Conservation (phyloP, 2,888 invertebrate species). For the Mythimna lalbum region DNA sequence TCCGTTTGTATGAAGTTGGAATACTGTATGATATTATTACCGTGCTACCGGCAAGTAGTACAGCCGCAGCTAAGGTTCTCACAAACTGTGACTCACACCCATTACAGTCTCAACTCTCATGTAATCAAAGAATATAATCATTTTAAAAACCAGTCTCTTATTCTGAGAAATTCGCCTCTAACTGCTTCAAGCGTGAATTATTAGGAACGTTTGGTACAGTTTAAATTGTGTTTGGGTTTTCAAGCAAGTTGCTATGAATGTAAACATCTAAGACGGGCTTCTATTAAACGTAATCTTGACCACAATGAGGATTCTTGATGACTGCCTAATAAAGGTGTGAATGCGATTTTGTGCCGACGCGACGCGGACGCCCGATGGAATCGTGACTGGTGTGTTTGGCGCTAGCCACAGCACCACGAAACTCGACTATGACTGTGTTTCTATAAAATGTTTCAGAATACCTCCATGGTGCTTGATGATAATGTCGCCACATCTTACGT, state of each 20-base stretch:
- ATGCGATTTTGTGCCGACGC: constrained; percentile 74
- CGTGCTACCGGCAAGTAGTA: constrained; percentile 34
- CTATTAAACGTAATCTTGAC: constrained; percentile 78
- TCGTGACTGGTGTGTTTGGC: constrained; percentile 80
- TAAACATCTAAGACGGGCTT: constrained; percentile 75
- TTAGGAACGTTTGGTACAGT: constrained; percentile 62
- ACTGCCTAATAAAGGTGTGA: constrained; percentile 73
- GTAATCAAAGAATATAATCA: constrained; percentile 71
- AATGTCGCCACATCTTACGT: constrained; percentile 54
- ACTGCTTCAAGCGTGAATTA: constrained; percentile 68
- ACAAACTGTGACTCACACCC: constrained; percentile 70
- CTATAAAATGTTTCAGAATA: constrained; percentile 76
- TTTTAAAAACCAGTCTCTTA: constrained; percentile 65
- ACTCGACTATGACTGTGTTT: constrained; percentile 73
- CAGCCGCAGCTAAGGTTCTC: constrained; percentile 60
- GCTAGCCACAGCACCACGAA: constrained; percentile 70
- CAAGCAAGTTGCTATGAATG: constrained; percentile 57
- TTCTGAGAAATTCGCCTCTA: constrained; percentile 71
- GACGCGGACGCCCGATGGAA: constrained; percentile 62
- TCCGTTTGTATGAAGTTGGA: too few species aligned
- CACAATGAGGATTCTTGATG: constrained; percentile 80
- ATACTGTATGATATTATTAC: too few species aligned
- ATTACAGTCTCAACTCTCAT: constrained; percentile 58
- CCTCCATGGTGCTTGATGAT: constrained; percentile 53
- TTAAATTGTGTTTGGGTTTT: constrained; percentile 59